phyloP scores from a whole-genome alignment of 2,113 vertebrate genomes.

The Pseudonaja textilis region DNA sequence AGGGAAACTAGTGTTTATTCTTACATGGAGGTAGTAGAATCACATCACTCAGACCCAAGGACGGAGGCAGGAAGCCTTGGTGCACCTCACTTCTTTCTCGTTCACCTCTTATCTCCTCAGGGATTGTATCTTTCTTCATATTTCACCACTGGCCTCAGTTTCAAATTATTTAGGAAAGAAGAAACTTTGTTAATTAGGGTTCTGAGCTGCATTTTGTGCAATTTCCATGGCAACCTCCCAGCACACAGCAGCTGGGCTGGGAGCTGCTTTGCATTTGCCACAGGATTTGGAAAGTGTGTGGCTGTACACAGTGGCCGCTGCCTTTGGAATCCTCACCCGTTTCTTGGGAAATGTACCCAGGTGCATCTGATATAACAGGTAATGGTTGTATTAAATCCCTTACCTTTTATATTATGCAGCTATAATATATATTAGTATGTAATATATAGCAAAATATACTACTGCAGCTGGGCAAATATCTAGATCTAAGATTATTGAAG shows the following conservation, averaged over 20 bases:
- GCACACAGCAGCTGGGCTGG: conserved; percentile 7
- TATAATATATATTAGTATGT: not conserved
- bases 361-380: not conserved
- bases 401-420: not conserved
- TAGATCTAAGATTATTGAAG: not conserved
- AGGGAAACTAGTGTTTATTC: not conserved
- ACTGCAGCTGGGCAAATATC: not conserved
- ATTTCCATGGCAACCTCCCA: conserved; percentile 9
- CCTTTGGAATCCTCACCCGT: not conserved
- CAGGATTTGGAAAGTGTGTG: not conserved
- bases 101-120: not conserved
- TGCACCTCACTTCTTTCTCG: no score
- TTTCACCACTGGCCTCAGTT: not conserved
- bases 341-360: not conserved
- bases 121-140: conserved; percentile 20
- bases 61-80: not conserved
- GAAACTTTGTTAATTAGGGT: not conserved
- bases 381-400: not conserved
- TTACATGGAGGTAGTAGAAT: not conserved
- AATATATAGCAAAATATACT: not conserved
- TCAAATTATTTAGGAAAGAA: not conserved
- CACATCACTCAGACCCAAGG: not conserved
- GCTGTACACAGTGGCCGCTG: not conserved
- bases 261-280: conserved; percentile 13
- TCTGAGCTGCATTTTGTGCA: not conserved